Evolutionary conservation across 2,113 vertebrate genomes (phyloP).

Genomic region (Microcebus jonahi): DNA sequence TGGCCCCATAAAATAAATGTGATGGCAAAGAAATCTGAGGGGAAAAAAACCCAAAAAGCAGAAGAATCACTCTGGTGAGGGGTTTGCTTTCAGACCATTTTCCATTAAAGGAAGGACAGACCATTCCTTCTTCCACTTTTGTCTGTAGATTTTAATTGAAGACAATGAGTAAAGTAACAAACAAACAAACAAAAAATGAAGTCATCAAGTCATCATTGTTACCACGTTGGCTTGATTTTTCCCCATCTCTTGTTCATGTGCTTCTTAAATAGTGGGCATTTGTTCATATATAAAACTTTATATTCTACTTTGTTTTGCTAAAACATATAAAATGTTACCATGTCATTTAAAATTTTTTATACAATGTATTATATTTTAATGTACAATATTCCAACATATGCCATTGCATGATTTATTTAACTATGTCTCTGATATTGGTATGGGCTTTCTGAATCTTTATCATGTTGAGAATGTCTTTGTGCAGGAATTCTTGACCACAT

Average conservation of each 20-base stretch:
- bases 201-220: neutral
- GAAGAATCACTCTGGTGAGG: neutral
- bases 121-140: neutral
- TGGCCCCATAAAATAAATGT: neutral
- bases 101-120: accelerated
- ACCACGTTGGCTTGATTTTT: no score
- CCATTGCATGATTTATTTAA: neutral
- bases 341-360: neutral
- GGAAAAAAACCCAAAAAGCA: accelerated
- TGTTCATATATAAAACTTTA: neutral
- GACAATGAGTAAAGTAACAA: neutral
- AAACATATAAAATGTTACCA: neutral
- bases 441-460: neutral
- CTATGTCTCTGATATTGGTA: neutral
- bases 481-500: neutral
- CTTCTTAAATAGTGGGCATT: neutral
- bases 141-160: neutral
- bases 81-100: neutral
- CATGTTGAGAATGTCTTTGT: neutral
- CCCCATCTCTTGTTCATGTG: neutral
- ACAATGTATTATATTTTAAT: neutral
- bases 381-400: neutral
- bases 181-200: no score
- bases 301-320: neutral
- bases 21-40: neutral